A percentile compares a stretch with the other conserved stretches of the same genome.
phyloP scores from a whole-genome alignment of 64 coral and sea anemone species.

The Acropora tenuis region DNA sequence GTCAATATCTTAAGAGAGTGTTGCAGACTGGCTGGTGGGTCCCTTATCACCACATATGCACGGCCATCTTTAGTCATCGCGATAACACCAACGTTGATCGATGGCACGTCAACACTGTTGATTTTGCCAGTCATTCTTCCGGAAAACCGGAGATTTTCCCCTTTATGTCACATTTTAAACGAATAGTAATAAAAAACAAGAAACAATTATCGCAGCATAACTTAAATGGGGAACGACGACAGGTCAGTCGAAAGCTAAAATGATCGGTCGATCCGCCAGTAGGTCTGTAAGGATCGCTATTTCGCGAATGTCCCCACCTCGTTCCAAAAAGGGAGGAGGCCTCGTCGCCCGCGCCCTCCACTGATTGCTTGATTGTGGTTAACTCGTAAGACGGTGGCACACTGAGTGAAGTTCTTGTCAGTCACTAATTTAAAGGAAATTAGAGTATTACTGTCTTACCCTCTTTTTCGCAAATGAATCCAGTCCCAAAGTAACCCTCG shows the following conservation, averaged over 20 bases:
- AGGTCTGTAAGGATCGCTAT: too few relatives aligned
- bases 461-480: conserved; percentile 62
- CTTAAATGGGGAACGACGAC: too few relatives aligned
- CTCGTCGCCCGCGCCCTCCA: too few relatives aligned
- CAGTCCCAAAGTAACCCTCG: conserved; percentile 71
- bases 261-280: too few relatives aligned
- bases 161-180: not conserved
- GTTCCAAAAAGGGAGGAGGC: too few relatives aligned
- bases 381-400: not conserved
- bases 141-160: conserved; percentile 57
- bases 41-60: conserved; percentile 64
- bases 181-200: not conserved
- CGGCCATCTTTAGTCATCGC: conserved; percentile 74
- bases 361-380: not conserved
- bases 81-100: conserved; percentile 47
- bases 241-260: too few relatives aligned
- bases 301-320: too few relatives aligned
- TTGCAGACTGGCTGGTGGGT: conserved; percentile 46
- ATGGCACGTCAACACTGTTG: conserved; percentile 22
- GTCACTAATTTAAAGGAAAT: not conserved
- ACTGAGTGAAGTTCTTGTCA: not conserved
- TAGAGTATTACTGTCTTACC: conserved; percentile 24
- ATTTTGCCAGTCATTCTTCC: conserved; percentile 66
- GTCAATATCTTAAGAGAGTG: conserved; percentile 61
- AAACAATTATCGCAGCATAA: not conserved